A percentile compares a stretch with the other conserved stretches of the same genome.
phyloP scores from a whole-genome alignment of 2,113 vertebrate genomes.

The Chaenogobius annularis region DNA sequence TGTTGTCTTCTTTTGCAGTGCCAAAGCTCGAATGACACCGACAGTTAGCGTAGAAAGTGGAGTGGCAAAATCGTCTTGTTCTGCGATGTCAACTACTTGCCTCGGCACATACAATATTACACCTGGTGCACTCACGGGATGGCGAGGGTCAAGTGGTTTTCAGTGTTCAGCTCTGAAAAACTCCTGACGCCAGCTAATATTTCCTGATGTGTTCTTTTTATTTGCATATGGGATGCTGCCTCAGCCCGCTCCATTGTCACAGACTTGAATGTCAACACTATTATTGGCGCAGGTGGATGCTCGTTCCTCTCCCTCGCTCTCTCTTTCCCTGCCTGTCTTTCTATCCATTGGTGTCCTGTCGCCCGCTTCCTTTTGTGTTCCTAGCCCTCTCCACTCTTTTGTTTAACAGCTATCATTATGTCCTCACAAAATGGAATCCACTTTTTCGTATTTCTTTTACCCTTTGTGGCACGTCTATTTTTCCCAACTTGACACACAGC shows the following conservation, averaged over 20 bases:
- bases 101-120: constrained; percentile 16
- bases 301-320: constrained; percentile 28
- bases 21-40: background rate
- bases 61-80: constrained; percentile 82
- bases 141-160: constrained; percentile 69
- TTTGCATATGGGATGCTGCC: constrained; percentile 63
- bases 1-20: background rate
- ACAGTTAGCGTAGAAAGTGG: constrained; percentile 72
- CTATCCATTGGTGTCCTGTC: constrained; percentile 20
- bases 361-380: constrained; percentile 16
- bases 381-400: constrained; percentile 41
- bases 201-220: constrained; percentile 70
- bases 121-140: constrained; percentile 50
- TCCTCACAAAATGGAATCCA: constrained; percentile 60
- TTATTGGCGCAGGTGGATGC: constrained; percentile 68
- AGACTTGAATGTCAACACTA: constrained; percentile 67
- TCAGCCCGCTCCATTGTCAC: constrained; percentile 66
- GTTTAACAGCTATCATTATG: constrained; percentile 67
- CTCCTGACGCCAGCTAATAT: constrained; percentile 78
- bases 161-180: constrained; percentile 42
- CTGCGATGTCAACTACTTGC: constrained; percentile 72
- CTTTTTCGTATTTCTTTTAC: constrained; percentile 34
- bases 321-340: background rate
- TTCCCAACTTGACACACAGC: constrained; percentile 45
- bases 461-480: constrained; percentile 48